Evolutionary conservation across 2,888 invertebrate species (phyloP).

Genomic region (Hyalella azteca): DNA sequence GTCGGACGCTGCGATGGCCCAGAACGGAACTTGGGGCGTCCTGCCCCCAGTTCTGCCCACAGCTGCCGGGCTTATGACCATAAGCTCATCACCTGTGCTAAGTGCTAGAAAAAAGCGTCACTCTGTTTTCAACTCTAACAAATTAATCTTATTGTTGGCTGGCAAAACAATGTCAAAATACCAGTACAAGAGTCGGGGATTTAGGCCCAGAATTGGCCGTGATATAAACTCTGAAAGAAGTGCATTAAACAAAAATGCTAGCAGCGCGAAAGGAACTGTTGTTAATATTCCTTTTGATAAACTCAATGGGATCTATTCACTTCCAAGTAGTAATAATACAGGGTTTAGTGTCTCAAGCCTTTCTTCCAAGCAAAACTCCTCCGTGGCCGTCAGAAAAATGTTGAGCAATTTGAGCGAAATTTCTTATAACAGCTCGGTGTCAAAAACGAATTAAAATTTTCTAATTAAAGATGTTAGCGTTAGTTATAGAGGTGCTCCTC

Average conservation of each 20-base stretch:
- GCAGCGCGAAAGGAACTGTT: neutral
- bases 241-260: too few species aligned
- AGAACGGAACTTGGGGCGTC: neutral
- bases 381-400: neutral
- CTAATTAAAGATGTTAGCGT: neutral
- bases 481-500: constrained; percentile 16
- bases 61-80: neutral
- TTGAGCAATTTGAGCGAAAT: neutral
- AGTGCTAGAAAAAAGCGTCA: neutral
- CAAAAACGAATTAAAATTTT: constrained; percentile 23
- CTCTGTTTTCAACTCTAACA: neutral
- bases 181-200: constrained; percentile 1
- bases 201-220: neutral
- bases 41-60: neutral
- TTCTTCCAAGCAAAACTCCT: neutral
- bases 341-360: neutral
- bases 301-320: neutral
- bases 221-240: neutral
- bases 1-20: neutral
- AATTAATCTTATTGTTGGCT: neutral
- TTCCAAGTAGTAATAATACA: neutral
- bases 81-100: neutral
- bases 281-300: neutral
- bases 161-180: constrained; percentile 3
- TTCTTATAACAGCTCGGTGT: constrained; percentile 17